phyloP scores from a whole-genome alignment of 1,140 invertebrate genomes.

The Thereuonema tuberculata region DNA sequence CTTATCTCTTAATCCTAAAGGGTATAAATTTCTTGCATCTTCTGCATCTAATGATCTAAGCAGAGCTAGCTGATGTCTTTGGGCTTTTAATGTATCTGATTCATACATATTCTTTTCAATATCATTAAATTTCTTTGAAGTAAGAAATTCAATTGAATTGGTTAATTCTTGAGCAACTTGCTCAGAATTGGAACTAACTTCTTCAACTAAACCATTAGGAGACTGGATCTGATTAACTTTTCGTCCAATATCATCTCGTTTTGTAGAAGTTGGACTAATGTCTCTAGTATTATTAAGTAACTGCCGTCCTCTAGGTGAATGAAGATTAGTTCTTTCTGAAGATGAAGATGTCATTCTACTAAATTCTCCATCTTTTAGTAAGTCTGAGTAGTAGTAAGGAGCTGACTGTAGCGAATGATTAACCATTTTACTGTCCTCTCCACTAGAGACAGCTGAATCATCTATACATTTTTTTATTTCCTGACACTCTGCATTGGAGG shows the following conservation, averaged over 20 bases:
- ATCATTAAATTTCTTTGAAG: slow-evolving; percentile 21
- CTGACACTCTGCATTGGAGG: too few relatives aligned
- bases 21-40: slow-evolving; percentile 19
- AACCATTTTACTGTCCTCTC: too few relatives aligned
- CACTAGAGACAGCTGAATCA: too few relatives aligned
- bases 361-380: slow-evolving; percentile 27
- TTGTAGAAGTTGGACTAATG: slow-evolving; percentile 22
- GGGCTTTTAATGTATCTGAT: slow-evolving; percentile 18
- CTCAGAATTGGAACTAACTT: background rate
- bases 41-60: slow-evolving; percentile 16
- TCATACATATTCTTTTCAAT: slow-evolving; percentile 24
- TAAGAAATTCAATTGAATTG: slow-evolving; percentile 19
- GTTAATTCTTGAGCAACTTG: slow-evolving; percentile 16
- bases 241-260: slow-evolving; percentile 54
- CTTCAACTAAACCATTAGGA: background rate
- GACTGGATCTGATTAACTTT: slow-evolving; percentile 57
- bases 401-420: too few relatives aligned
- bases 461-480: too few relatives aligned
- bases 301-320: background rate
- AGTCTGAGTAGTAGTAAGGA: slow-evolving; percentile 75
- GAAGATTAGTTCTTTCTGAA: background rate
- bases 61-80: slow-evolving; percentile 8
- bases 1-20: slow-evolving; percentile 18
- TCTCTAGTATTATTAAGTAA: background rate
- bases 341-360: background rate